Evolutionary conservation across 2,113 vertebrate species (phyloP), one percentile per base, ranked within the genome.

Genomic region (Cyanoramphus novaezelandiae): DNA sequence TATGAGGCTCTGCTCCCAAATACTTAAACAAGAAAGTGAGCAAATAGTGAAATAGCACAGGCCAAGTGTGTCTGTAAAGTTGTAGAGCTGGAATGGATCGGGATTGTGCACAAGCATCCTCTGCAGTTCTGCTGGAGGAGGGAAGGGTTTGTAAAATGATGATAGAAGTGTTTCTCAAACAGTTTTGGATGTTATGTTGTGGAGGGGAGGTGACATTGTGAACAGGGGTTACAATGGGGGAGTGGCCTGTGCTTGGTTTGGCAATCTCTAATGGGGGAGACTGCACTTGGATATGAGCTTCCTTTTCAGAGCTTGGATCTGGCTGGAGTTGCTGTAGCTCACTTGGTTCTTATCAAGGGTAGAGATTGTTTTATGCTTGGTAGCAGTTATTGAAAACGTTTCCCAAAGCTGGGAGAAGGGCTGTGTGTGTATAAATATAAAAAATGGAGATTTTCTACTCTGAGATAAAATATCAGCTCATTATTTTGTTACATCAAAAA

Each of bases 261-360:
- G 41, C 11, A 21, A 11, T 9, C 72, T 20, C 23, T 21, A 11
- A 9, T 1, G 1, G 1, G 2, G 29, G 63, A 49, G 39, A 3
- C 43, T 16, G 53, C 6, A 1, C 59, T 60, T 7, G 1, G 27
- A 31, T 25, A 31, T 0, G 13, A 78, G 43, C 43, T 68, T 59
- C 43, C 21, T 37, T 60, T 44, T 31, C 52, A 41, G 25, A 10
- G 17, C 57, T 37, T 3, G 6, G 47, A 2, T 63, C 46, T 14
- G 41, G 7, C 17, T 31, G 81, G 37, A 41, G 41, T 27, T 65
- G 11, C 21, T 33, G 43, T 2, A 43, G 11, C 14, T 68, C 24
- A 5, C 52, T 43, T 39, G 25, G 9, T 46, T 78, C 29, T n/a
- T 24, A 28, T 10, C 24, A 37, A 41, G 19, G 29, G 7, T 2